These are phyloP conservation scores for Tetranychus truncatus DNA, from an alignment of 2,888 invertebrate species.

Conservation along the genomic window DNA sequence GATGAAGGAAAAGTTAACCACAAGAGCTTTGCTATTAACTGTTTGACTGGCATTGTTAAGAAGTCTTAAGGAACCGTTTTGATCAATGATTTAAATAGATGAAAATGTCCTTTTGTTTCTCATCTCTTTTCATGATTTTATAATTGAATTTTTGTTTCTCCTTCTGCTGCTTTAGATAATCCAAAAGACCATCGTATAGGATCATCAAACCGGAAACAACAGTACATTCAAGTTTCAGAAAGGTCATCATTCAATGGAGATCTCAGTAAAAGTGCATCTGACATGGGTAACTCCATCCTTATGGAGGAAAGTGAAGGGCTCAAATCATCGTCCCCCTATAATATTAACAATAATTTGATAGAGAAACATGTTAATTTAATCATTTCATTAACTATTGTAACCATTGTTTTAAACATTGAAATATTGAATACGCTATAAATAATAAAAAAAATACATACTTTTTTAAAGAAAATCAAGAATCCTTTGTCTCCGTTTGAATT, in stretches of 20 bases:
- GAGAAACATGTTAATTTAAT: background rate
- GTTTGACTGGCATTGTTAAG: too few relatives aligned
- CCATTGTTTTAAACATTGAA: background rate
- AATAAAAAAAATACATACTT: background rate
- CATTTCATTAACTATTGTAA: slow-evolving; percentile 1
- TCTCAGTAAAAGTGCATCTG: background rate
- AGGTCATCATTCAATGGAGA: background rate
- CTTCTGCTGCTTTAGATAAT: background rate
- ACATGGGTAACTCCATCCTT: background rate
- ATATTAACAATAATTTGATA: background rate
- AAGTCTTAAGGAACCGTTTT: too few relatives aligned
- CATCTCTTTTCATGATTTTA: background rate
- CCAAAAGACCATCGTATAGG: background rate
- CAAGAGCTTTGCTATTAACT: too few relatives aligned
- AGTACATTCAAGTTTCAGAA: slow-evolving; percentile 4
- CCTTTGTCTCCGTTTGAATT: too few relatives aligned
- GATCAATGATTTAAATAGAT: background rate
- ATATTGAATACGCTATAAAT: background rate
- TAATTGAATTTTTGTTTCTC: background rate
- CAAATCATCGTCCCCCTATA: slow-evolving; percentile 3
- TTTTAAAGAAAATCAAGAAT: background rate
- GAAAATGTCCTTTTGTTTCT: background rate
- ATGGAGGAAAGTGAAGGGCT: background rate
- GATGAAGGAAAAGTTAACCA: too few relatives aligned
- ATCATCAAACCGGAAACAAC: slow-evolving; percentile 2